Conservation (phyloP, 2,888 invertebrate genomes). For the Trichopoda pennipes region DNA sequence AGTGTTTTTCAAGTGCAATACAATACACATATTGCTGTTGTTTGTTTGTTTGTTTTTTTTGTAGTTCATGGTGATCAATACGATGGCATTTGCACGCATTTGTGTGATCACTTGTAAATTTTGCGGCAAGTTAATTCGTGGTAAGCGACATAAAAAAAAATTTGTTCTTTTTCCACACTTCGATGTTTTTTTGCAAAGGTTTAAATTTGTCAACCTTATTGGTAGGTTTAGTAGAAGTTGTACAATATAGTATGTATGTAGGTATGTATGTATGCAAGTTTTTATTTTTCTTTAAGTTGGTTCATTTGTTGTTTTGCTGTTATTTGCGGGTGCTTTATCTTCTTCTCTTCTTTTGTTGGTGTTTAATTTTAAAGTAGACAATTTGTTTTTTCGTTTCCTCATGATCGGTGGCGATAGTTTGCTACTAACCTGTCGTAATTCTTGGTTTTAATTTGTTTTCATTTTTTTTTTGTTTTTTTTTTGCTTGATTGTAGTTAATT, state of each 20-base stretch:
- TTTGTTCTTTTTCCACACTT: slow-evolving; percentile 21
- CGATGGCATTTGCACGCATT: slow-evolving; percentile 71
- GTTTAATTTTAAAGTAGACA: slow-evolving; percentile 62
- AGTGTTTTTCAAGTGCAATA: slow-evolving; percentile 39
- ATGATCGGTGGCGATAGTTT: slow-evolving; percentile 68
- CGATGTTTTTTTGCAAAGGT: slow-evolving; percentile 47
- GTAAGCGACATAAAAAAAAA: slow-evolving; percentile 20
- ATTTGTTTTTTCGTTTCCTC: slow-evolving; percentile 67
- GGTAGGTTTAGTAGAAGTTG: slow-evolving; percentile 33
- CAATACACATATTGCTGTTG: slow-evolving; percentile 26
- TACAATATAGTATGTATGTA: neutral
- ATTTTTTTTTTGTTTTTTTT: slow-evolving; percentile 21
- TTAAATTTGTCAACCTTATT: slow-evolving; percentile 68
- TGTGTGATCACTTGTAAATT: slow-evolving; percentile 73
- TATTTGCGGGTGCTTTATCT: slow-evolving; percentile 64
- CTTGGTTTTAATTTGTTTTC: slow-evolving; percentile 69
- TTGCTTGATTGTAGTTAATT: slow-evolving; percentile 48
- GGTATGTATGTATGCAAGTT: slow-evolving; percentile 42
- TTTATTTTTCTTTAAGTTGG: slow-evolving; percentile 10
- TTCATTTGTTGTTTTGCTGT: slow-evolving; percentile 30
- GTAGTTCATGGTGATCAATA: slow-evolving; percentile 67
- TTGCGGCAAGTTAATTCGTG: slow-evolving; percentile 69
- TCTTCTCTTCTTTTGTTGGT: slow-evolving; percentile 50
- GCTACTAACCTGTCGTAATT: slow-evolving; percentile 69
- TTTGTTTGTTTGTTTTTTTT: too few species aligned